These are phyloP conservation scores for Menidia menidia DNA, from an alignment of 2,797 vertebrate species.

Conservation along the genomic window DNA sequence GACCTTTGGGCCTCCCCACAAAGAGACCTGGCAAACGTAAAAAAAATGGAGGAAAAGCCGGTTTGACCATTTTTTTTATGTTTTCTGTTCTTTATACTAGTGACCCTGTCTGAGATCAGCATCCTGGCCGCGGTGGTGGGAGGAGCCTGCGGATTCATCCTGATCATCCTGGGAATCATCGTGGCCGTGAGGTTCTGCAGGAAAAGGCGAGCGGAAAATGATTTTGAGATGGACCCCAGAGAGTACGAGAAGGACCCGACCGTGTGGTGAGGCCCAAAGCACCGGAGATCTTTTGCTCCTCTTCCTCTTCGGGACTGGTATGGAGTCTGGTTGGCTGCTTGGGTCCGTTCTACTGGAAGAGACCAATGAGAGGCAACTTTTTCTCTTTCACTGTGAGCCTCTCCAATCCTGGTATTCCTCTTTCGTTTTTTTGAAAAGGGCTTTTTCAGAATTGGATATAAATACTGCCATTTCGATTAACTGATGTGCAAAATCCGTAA, in stretches of 20 bases:
- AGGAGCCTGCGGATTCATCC: constrained; percentile 81
- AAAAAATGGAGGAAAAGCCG: neutral
- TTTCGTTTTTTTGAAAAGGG: neutral
- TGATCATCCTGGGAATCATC: constrained; percentile 80
- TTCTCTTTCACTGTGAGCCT: constrained; percentile 38
- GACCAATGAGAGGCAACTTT: constrained; percentile 30
- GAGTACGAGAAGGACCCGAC: constrained; percentile 30
- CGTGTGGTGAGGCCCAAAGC: constrained; percentile 70
- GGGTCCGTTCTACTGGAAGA: constrained; percentile 52
- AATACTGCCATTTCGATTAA: neutral
- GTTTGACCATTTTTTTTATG: neutral
- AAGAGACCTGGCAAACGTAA: neutral
- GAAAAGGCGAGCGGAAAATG: constrained; percentile 41
- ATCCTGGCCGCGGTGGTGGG: constrained; percentile 87
- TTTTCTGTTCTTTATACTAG: constrained; percentile 32
- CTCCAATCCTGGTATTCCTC: constrained; percentile 17
- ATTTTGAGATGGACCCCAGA: constrained; percentile 43
- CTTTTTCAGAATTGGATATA: constrained; percentile 42
- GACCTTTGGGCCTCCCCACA: neutral
- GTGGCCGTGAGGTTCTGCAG: constrained; percentile 76
- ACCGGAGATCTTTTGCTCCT: constrained; percentile 30
- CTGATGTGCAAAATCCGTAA: constrained; percentile 11
- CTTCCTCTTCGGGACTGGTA: constrained; percentile 42
- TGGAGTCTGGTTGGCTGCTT: constrained; percentile 39
- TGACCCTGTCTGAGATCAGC: constrained; percentile 85